phyloP scores from a whole-genome alignment of 2,888 invertebrate genomes.

The Cenopis cana region DNA sequence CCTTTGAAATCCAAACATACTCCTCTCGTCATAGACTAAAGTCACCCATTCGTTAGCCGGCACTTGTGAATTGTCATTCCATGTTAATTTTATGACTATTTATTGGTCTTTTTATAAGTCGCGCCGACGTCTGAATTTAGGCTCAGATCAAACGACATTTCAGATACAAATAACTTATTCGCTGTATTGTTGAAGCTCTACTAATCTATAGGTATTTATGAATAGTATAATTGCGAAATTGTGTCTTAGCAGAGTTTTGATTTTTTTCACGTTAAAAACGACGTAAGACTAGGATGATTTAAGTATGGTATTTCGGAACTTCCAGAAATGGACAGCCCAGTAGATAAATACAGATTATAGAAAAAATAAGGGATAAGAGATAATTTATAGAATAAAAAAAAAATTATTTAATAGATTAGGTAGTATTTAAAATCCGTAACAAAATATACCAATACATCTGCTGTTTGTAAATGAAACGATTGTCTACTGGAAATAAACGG shows the following conservation, averaged over 20 bases:
- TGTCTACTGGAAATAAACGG: too few relatives aligned
- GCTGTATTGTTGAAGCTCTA: neutral
- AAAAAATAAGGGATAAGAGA: too few relatives aligned
- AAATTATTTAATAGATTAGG: too few relatives aligned
- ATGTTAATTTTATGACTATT: conserved; percentile 74
- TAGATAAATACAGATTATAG: too few relatives aligned
- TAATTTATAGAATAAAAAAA: too few relatives aligned
- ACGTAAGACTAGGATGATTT: neutral
- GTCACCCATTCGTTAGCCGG: conserved; percentile 41
- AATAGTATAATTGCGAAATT: too few relatives aligned
- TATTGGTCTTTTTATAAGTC: conserved; percentile 60
- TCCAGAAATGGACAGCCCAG: too few relatives aligned
- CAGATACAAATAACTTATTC: conserved; percentile 3
- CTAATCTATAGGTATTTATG: neutral
- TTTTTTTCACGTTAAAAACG: neutral
- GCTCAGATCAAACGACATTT: neutral
- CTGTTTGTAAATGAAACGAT: too few relatives aligned
- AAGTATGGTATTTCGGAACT: too few relatives aligned
- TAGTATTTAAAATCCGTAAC: too few relatives aligned
- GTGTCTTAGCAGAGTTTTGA: neutral
- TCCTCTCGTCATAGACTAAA: conserved; percentile 7
- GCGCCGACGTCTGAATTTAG: conserved; percentile 36
- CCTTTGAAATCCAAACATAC: conserved; percentile 5
- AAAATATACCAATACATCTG: too few relatives aligned
- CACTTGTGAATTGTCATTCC: conserved; percentile 67